These are phyloP conservation scores for Eumacrocentrus americanus DNA, from an alignment of 2,888 invertebrate species.

Conservation along the genomic window DNA sequence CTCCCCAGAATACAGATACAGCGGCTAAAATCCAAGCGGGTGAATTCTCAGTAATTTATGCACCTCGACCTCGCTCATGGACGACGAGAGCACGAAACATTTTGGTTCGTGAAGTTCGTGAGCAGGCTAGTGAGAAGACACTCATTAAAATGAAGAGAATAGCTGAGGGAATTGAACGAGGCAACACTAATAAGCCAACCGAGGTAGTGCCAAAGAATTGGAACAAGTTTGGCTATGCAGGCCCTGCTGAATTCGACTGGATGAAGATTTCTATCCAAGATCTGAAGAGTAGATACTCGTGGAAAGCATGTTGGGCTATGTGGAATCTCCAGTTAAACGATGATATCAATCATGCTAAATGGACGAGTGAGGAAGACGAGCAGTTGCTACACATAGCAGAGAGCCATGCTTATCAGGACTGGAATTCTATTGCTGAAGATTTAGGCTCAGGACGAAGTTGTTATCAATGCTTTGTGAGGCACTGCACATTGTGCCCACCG, in stretches of 20 bases:
- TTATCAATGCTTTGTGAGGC: conserved; percentile 75
- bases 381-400: conserved; percentile 58
- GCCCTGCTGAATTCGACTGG: conserved; percentile 66
- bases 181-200: neutral
- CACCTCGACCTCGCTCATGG: conserved; percentile 55
- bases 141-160: conserved; percentile 38
- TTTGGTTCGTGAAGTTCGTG: conserved; percentile 63
- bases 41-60: conserved; percentile 50
- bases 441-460: conserved; percentile 69
- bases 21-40: conserved; percentile 57
- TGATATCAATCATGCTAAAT: conserved; percentile 67
- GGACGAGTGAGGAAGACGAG: conserved; percentile 65
- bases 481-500: conserved; percentile 62
- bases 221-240: conserved; percentile 43
- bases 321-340: conserved; percentile 78
- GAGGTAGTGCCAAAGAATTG: conserved; percentile 36
- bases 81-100: conserved; percentile 66
- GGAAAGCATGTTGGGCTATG: conserved; percentile 71
- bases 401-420: conserved; percentile 66
- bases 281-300: conserved; percentile 66
- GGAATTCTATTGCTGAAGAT: conserved; percentile 69
- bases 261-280: conserved; percentile 62
- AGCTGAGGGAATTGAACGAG: conserved; percentile 11
- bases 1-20: conserved; percentile 69
- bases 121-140: conserved; percentile 56